Base-by-base conservation (phyloP, 1,140 invertebrate species). In the Phortica variegata region DNA sequence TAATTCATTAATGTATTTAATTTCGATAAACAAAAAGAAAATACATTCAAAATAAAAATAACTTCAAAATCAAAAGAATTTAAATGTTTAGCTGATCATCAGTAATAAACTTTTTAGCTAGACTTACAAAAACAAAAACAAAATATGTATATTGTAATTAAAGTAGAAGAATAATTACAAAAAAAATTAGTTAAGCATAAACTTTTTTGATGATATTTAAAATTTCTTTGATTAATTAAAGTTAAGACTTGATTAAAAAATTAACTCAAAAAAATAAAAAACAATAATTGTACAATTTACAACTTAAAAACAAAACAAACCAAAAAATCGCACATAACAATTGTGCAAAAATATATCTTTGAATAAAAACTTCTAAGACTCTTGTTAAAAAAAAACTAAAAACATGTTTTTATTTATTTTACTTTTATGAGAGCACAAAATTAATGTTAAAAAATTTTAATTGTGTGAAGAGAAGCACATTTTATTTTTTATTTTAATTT, bases 151-250 rank as follows among this genome's bases (percentile, higher is more conserved):
- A 41, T 23, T 32, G 19, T 33, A 21, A 32, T 42, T 31, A 26
- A 34, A 33, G 15, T 42, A 32, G 18, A 17, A 49, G 40, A 34
- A 56, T 46, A 52, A 49, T 55, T 54, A 57, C 52, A 21, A 36
- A 17, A 36, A 38, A 5, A 33, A 31, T 19, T 9, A 23, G n/a
- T 0, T 32, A 15, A 37, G 45, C 46, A 58, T 60, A 47, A 45
- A 50, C 47, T 44, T 68, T 68, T 68, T 68, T 68, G 63, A 68
- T 65, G 68, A 60, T 47, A 63, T 63, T 69, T 68, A 63, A 68
- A 52, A 43, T 58, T 65, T 68, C 57, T 57, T 68, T 69, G 63
- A 56, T 29, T 59, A 44, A 59, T 19, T 38, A 29, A 56, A 53
- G 36, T n/a, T n/a, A n/a, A n/a, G n/a, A n/a, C n/a, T 8, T 34